A percentile compares a stretch with the other conserved stretches of the same genome.
Conservation (phyloP, 2,113 vertebrate genomes). For the Myanophis thanlyinensis region DNA sequence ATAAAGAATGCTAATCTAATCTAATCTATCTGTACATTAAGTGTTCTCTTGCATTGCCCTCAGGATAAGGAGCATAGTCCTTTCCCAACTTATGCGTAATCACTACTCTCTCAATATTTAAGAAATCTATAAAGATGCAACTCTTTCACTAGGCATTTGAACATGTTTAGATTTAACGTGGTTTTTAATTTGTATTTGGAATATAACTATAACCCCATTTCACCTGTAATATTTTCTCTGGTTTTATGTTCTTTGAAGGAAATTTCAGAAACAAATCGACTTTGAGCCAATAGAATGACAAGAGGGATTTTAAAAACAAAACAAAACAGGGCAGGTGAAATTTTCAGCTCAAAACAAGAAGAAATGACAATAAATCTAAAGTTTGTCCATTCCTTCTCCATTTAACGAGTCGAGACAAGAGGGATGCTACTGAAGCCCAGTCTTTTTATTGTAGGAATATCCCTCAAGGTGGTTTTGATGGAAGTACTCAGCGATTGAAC, state of each 20-base stretch:
- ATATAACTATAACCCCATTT: background rate
- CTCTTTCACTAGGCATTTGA: background rate
- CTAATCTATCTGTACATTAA: too few relatives aligned
- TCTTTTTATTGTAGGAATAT: background rate
- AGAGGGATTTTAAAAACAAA: too few relatives aligned
- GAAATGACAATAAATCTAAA: background rate
- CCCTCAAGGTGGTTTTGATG: background rate
- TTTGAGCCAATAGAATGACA: background rate
- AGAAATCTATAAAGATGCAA: background rate
- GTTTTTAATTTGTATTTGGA: background rate
- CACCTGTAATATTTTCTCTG: background rate
- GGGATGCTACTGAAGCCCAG: background rate
- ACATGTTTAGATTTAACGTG: background rate
- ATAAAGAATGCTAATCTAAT: too few relatives aligned
- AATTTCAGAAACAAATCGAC: background rate
- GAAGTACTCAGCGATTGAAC: background rate
- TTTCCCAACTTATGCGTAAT: too few relatives aligned
- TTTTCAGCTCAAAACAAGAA: background rate
- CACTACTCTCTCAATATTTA: background rate
- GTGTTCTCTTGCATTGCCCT: too few relatives aligned
- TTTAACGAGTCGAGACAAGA: background rate
- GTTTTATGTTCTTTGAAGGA: background rate
- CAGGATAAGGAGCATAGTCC: too few relatives aligned
- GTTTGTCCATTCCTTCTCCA: background rate
- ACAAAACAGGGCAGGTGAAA: background rate